phyloP scores from a whole-genome alignment of 2,113 vertebrate genomes.

The Ptychochromis oligacanthus region DNA sequence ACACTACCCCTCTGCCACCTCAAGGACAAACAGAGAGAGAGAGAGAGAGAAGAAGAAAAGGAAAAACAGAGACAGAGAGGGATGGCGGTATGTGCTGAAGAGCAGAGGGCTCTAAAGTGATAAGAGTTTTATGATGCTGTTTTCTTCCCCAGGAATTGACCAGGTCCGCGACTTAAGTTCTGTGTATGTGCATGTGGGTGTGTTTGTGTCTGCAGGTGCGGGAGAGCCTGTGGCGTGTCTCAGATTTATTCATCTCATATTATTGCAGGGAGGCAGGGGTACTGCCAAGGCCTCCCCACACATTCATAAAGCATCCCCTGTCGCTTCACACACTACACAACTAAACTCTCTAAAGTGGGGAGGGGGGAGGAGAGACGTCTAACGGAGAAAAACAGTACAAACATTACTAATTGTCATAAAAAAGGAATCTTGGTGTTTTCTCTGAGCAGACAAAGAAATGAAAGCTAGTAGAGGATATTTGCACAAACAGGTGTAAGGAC shows the following conservation, averaged over 20 bases:
- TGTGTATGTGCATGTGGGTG: slow-evolving; percentile 9
- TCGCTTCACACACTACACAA: slow-evolving; percentile 50
- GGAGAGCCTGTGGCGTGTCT: slow-evolving; percentile 36
- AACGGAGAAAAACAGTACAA: neutral
- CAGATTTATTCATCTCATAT: slow-evolving; percentile 76
- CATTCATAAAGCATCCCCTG: slow-evolving; percentile 66
- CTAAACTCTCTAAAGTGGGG: slow-evolving; percentile 21
- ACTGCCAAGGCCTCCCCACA: slow-evolving; percentile 63
- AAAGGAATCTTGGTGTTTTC: neutral
- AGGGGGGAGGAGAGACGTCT: neutral
- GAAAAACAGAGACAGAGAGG: slow-evolving; percentile 18
- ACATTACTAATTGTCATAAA: slow-evolving; percentile 23
- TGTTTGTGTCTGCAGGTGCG: slow-evolving; percentile 34
- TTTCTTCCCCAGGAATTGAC: slow-evolving; percentile 69
- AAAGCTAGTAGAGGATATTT: neutral
- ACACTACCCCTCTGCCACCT: slow-evolving; percentile 67
- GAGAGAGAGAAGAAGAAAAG: neutral
- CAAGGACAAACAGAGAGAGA: slow-evolving; percentile 72
- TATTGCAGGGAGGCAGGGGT: slow-evolving; percentile 50
- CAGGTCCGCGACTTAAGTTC: slow-evolving; percentile 34
- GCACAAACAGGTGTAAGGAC: slow-evolving; percentile 12
- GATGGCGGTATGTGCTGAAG: slow-evolving; percentile 25
- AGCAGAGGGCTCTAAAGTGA: slow-evolving; percentile 66
- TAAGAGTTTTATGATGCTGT: slow-evolving; percentile 73
- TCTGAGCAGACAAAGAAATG: slow-evolving; percentile 17